Percentiles rank a stretch among this genome's conserved stretches.
These are phyloP conservation scores for Capromys pilorides DNA, from an alignment of 2,797 vertebrate species.

Conservation along the genomic window DNA sequence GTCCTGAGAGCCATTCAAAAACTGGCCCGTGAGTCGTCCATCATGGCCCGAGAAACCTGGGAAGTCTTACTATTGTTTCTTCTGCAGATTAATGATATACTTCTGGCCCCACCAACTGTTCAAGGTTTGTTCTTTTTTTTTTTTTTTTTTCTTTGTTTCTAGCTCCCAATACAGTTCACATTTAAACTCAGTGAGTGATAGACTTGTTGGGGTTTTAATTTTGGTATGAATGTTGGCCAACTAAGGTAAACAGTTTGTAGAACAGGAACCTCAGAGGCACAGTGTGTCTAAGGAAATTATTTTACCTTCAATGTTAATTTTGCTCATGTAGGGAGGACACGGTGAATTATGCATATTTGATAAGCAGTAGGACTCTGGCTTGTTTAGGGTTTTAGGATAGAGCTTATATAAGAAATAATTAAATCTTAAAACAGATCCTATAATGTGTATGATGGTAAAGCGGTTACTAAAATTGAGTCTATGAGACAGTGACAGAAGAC, in stretches of 20 bases:
- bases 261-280: neutral
- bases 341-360: constrained; percentile 7
- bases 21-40: constrained; percentile 91
- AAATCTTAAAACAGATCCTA: neutral
- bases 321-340: neutral
- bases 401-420: constrained; percentile 21
- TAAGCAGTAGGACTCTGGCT: constrained; percentile 8
- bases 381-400: constrained; percentile 45
- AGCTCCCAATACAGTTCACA: constrained; percentile 53
- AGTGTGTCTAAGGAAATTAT: constrained; percentile 20
- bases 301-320: constrained; percentile 60
- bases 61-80: constrained; percentile 94
- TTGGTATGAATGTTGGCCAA: constrained; percentile 44
- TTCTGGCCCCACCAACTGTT: constrained; percentile 92
- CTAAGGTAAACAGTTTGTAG: neutral
- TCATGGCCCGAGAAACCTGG: constrained; percentile 96
- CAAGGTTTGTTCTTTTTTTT: constrained; percentile 88
- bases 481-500: neutral
- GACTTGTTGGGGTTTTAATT: constrained; percentile 40
- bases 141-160: constrained; percentile 55
- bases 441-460: constrained; percentile 3
- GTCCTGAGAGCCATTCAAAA: constrained; percentile 93
- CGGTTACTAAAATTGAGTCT: constrained; percentile 45
- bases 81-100: constrained; percentile 93
- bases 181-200: constrained; percentile 59